Evolutionary conservation across 37 sponge, comb jelly and placozoan species (phyloP).

Genomic region (Agelas oroides): DNA sequence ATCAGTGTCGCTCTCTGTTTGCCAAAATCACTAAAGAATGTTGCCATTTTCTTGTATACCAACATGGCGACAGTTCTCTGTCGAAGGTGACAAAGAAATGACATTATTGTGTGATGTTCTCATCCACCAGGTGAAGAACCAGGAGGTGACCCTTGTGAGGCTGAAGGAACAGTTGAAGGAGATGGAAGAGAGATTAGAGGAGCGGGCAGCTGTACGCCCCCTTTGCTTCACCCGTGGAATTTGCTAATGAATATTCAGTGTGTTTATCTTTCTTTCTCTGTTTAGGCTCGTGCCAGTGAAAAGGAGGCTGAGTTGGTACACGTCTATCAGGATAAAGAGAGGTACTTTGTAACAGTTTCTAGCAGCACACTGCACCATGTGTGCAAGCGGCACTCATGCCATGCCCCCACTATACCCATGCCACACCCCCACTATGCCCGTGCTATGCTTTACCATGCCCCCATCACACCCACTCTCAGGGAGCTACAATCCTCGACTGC

Average conservation of each 20-base stretch:
- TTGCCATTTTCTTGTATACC: no score
- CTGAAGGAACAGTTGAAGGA: slow-evolving; percentile 84
- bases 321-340: slow-evolving; percentile 65
- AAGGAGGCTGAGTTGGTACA: slow-evolving; percentile 51
- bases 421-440: no score
- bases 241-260: background rate
- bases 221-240: background rate
- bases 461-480: background rate
- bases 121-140: background rate
- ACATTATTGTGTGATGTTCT: no score
- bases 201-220: slow-evolving; percentile 48
- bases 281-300: slow-evolving; percentile 46
- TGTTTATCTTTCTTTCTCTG: background rate
- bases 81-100: no score
- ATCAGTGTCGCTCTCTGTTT: no score
- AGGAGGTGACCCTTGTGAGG: slow-evolving; percentile 85
- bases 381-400: background rate
- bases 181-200: slow-evolving; percentile 70
- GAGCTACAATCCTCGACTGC: slow-evolving; percentile 4
- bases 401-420: no score
- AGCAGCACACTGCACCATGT: background rate
- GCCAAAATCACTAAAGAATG: no score
- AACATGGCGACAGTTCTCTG: no score
- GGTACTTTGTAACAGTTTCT: no score
- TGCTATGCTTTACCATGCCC: no score